Base-by-base conservation (phyloP, 2,113 vertebrate species). In the Oostethus manadensis region DNA sequence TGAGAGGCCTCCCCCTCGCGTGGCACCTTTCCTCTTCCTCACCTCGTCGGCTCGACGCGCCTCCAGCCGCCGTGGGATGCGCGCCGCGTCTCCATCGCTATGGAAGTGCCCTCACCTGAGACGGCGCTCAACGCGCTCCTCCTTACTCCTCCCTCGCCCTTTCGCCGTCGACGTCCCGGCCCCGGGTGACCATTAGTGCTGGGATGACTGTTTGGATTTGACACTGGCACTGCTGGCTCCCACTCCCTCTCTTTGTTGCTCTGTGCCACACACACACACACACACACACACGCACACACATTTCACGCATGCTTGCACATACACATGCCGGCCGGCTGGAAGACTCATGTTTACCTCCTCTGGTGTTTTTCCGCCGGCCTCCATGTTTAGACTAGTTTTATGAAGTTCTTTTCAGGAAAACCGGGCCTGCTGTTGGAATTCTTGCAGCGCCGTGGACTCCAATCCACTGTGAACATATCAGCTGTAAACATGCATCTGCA, bases 101-200 rank as follows among this genome's bases (percentile, higher is more conserved):
- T 51, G 68, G 51, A 18, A 56, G 42, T 64, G 70, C 15, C 2
- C 50, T 57, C 51, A 58, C 49, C 60, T 35, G 42, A 38, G 0
- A 10, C 35, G n/a, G 46, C 16, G 0, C 51, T 45, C 55, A 64
- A 61, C 23, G 73, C 64, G 48, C 49, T 66, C 71, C 45, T 43
- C 60, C 14, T 1, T 17, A 4, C 23, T 54, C 35, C 29, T 56
- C 22, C 50, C 64, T 66, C 60, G 23, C 16, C 18, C 16, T 0
- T 15, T 54, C 58, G 43, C 45, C 44, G 35, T 42, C 75, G 73
- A 73, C 68, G 74, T 74, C 21, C 72, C 66, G 68, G 51, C 45
- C 53, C 23, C 43, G 56, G 59, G 66, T 73, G 69, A 4, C 10
- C 42, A 55, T 64, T 60, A 66, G 57, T 1, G 1, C 53, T 17